These are phyloP conservation scores for Muscina levida DNA, from an alignment of 2,888 invertebrate species.

Conservation along the genomic window DNA sequence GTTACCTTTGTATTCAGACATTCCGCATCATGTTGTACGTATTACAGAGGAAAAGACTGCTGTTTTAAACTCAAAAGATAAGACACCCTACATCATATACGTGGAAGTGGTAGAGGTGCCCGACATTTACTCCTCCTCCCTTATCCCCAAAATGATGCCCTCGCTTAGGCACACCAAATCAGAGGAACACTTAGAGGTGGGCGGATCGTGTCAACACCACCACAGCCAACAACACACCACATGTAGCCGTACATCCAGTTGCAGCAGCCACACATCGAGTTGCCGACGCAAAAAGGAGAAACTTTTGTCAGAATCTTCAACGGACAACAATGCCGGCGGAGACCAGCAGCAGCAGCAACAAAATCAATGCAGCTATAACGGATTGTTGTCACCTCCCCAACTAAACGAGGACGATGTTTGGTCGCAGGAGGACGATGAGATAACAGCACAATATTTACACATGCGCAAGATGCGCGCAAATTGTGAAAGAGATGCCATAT, in stretches of 20 bases:
- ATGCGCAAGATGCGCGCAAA: constrained; percentile 81
- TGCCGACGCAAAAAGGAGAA: constrained; percentile 71
- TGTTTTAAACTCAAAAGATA: constrained; percentile 96
- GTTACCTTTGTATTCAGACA: constrained; percentile 93
- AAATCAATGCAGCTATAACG: constrained; percentile 30
- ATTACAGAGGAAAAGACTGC: constrained; percentile 98
- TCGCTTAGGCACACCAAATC: constrained; percentile 94
- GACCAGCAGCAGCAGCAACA: constrained; percentile 35
- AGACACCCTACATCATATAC: constrained; percentile 98
- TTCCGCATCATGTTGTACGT: constrained; percentile 95
- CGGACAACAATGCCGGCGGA: constrained; percentile 31
- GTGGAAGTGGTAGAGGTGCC: constrained; percentile 96
- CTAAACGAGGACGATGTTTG: constrained; percentile 85
- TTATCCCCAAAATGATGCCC: constrained; percentile 94
- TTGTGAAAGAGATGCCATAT: constrained; percentile 89
- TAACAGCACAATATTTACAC: constrained; percentile 87
- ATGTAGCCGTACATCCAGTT: constrained; percentile 75
- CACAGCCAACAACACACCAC: constrained; percentile 67
- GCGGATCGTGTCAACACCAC: constrained; percentile 68
- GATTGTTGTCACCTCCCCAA: constrained; percentile 79
- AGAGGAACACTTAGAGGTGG: constrained; percentile 90
- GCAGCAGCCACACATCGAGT: constrained; percentile 72
- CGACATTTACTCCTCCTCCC: constrained; percentile 89
- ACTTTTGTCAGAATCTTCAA: constrained; percentile 64
- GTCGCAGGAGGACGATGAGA: constrained; percentile 98